Evolutionary conservation across 2,888 invertebrate genomes (phyloP), one percentile per base, ranked within the genome.

Genomic region (Stomorhina lunata): DNA sequence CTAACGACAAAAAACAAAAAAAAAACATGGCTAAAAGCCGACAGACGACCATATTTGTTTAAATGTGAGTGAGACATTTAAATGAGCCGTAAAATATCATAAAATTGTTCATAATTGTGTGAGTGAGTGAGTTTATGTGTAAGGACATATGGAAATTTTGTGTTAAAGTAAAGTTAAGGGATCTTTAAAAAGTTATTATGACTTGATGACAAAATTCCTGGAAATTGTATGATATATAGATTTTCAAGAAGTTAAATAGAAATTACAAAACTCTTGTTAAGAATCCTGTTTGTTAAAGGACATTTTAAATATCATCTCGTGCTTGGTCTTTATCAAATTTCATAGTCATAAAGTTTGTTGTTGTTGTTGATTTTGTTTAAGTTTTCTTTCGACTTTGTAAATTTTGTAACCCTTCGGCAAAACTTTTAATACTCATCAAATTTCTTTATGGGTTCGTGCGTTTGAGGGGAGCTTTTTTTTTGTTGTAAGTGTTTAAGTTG

Each of bases 41-140:
- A n/a, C n/a, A n/a, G n/a, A 66, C 29, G 57, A 37, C 66, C 50
- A 32, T n/a, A n/a, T n/a, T 45, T 66, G 17, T 9, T 25, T 45
- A 59, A 34, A 73, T 53, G 34, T 61, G 10, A 37, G n/a, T n/a
- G 17, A 66, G 29, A 40, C 57, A 71, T 48, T 71, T 76, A 65
- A 80, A 76, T 81, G 65, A 71, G 55, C 65, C 76, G 59, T 81
- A 80, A 65, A 80, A 76, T 59, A 48, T n/a, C 27, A 76, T 55
- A 53, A 68, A 66, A 65, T 48, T 48, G 20, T 48, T 48, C 27
- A 43, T 43, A 43, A 34, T 34, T 34, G 12, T 50, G 1, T 65
- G 6, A n/a, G n/a, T n/a, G n/a, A n/a, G n/a, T n/a, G n/a, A n/a
- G n/a, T n/a, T n/a, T n/a, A n/a, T n/a, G n/a, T n/a, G n/a, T n/a